Evolutionary conservation across 2,888 invertebrate species (phyloP).

Genomic region (Agrochola lota): DNA sequence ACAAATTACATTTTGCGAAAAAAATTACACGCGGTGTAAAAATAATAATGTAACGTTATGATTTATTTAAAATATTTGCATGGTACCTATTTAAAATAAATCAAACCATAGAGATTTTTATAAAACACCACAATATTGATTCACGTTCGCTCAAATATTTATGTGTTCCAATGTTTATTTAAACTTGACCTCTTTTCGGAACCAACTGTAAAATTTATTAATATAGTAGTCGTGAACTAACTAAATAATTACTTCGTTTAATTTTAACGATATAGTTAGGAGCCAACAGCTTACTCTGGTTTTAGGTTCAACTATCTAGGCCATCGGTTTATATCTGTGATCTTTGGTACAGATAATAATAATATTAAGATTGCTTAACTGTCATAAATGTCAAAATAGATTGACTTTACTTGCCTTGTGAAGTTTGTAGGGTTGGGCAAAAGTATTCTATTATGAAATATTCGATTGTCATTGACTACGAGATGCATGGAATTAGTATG

Average conservation of each 20-base stretch:
- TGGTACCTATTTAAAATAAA: slow-evolving; percentile 20
- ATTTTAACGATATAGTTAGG: slow-evolving; percentile 49
- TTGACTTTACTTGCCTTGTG: slow-evolving; percentile 7
- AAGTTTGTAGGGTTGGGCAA: slow-evolving; percentile 10
- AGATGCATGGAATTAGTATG: slow-evolving; percentile 9
- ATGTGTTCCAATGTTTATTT: slow-evolving; percentile 43
- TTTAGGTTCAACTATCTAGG: slow-evolving; percentile 56
- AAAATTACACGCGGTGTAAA: slow-evolving; percentile 6
- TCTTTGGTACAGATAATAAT: slow-evolving; percentile 36
- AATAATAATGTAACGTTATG: background rate
- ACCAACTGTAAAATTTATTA: slow-evolving; percentile 35
- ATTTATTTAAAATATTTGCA: slow-evolving; percentile 2
- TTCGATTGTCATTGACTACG: slow-evolving; percentile 12
- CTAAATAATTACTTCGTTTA: slow-evolving; percentile 54
- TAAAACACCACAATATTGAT: slow-evolving; percentile 47
- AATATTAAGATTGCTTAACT: slow-evolving; percentile 24
- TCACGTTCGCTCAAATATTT: slow-evolving; percentile 39
- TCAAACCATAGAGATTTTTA: background rate
- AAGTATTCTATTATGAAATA: slow-evolving; percentile 8
- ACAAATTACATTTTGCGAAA: background rate
- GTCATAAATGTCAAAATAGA: slow-evolving; percentile 30
- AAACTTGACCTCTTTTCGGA: slow-evolving; percentile 56
- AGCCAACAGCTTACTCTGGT: slow-evolving; percentile 44
- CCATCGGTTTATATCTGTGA: slow-evolving; percentile 29
- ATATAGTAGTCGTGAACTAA: slow-evolving; percentile 17